A percentile compares a stretch with the other conserved stretches of the same genome.
Evolutionary conservation across 2,888 invertebrate species (phyloP).

Genomic region (Ormyrus nitidulus): DNA sequence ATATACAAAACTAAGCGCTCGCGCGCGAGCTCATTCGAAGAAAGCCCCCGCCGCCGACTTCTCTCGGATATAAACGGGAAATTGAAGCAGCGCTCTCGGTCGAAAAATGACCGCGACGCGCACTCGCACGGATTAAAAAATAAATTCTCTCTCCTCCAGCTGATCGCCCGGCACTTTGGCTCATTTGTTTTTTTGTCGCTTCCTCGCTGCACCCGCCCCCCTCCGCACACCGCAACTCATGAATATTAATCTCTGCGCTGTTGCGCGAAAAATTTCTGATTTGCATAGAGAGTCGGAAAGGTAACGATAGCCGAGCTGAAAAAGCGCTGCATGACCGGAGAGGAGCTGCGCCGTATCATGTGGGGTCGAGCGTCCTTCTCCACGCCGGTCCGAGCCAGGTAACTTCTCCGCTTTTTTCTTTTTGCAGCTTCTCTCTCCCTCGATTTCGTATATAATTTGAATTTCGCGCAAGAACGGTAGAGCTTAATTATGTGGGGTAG

Average conservation of each 20-base stretch:
- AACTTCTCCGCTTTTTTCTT: slow-evolving; percentile 54
- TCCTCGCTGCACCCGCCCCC: not conserved
- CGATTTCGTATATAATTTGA: slow-evolving; percentile 28
- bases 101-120: too few relatives aligned
- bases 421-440: not conserved
- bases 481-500: slow-evolving; percentile 39
- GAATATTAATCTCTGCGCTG: slow-evolving; percentile 52
- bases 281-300: slow-evolving; percentile 86
- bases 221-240: slow-evolving; percentile 36
- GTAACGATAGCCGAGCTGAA: slow-evolving; percentile 90
- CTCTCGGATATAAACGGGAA: too few relatives aligned
- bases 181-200: slow-evolving; percentile 21
- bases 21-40: too few relatives aligned
- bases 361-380: slow-evolving; percentile 94
- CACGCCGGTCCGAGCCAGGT: slow-evolving; percentile 87
- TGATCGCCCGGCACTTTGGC: slow-evolving; percentile 22
- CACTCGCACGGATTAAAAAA: too few relatives aligned
- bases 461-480: slow-evolving; percentile 29
- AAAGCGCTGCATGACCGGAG: slow-evolving; percentile 89
- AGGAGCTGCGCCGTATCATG: slow-evolving; percentile 90
- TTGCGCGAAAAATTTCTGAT: slow-evolving; percentile 46
- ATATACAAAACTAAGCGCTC: too few relatives aligned
- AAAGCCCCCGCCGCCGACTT: too few relatives aligned
- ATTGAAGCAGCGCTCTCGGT: too few relatives aligned
- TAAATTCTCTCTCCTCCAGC: not conserved